phyloP scores from a whole-genome alignment of 2,888 invertebrate species.

The Drosophila cyrtoloma region DNA sequence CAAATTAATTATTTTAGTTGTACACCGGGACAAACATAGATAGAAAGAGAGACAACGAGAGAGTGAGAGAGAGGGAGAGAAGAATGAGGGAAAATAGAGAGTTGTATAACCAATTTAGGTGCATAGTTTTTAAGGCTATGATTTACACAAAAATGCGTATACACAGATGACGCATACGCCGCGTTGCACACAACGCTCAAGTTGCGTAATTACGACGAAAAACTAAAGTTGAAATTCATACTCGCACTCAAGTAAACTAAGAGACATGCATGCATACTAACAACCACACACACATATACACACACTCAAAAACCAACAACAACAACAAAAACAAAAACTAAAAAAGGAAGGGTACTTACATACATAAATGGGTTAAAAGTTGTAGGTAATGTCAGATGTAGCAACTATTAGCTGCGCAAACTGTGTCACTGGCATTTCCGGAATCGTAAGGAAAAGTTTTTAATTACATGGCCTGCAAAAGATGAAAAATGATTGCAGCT shows the following conservation, averaged over 20 bases:
- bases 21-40: conserved; percentile 6
- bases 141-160: conserved; percentile 60
- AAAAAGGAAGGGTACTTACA: conserved; percentile 12
- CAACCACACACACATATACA: conserved; percentile 30
- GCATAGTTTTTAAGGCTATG: conserved; percentile 33
- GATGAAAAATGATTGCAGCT: conserved; percentile 41
- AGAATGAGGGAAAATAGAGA: background rate
- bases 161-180: conserved; percentile 57
- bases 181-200: conserved; percentile 70
- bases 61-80: background rate
- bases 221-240: conserved; percentile 78
- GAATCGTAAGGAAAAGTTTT: conserved; percentile 52
- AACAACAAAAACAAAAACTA: conserved; percentile 13
- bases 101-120: conserved; percentile 21
- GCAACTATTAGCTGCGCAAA: conserved; percentile 51
- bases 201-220: conserved; percentile 66
- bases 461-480: conserved; percentile 50
- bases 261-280: conserved; percentile 51
- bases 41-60: background rate
- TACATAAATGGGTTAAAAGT: conserved; percentile 34
- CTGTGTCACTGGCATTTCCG: conserved; percentile 56
- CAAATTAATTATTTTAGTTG: conserved; percentile 67
- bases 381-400: conserved; percentile 43
- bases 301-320: conserved; percentile 17
- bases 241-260: conserved; percentile 76